These are phyloP conservation scores for Sinocyclocheilus anshuiensis DNA, from an alignment of 2,113 vertebrate species.

Conservation along the genomic window DNA sequence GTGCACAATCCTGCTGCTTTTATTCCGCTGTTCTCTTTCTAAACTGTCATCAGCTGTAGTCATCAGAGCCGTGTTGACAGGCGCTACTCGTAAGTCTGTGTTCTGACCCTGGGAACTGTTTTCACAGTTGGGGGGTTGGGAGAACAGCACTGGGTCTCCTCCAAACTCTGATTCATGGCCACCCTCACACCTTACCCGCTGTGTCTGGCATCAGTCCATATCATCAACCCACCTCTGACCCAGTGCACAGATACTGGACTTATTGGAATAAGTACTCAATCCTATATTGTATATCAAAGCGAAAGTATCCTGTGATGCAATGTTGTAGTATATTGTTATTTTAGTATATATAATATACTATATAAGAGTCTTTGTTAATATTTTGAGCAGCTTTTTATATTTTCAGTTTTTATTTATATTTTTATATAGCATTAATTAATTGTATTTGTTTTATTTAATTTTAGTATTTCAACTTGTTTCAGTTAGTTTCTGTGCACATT, in stretches of 20 bases:
- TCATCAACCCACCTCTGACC: background rate
- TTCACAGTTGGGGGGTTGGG: constrained; percentile 1
- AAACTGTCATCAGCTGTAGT: constrained; percentile 29
- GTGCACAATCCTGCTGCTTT: background rate
- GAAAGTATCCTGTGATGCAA: no score
- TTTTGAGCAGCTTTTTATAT: no score
- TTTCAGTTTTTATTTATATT: background rate
- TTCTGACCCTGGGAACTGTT: constrained; percentile 13
- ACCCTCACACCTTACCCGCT: constrained; percentile 43
- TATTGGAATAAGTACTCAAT: background rate
- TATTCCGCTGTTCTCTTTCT: background rate
- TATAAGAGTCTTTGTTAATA: no score
- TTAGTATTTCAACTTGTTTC: background rate
- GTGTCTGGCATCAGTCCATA: background rate
- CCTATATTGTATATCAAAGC: background rate
- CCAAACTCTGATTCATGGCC: constrained; percentile 38
- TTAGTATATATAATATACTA: no score
- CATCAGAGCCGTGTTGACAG: constrained; percentile 18
- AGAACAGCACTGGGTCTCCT: background rate
- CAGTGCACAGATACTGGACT: background rate
- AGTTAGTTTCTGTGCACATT: background rate
- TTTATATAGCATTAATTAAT: background rate
- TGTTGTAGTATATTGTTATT: no score
- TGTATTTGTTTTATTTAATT: background rate
- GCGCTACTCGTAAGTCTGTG: background rate